Base-by-base conservation (phyloP, 2,888 invertebrate species). In the Ennomos quercinarius region DNA sequence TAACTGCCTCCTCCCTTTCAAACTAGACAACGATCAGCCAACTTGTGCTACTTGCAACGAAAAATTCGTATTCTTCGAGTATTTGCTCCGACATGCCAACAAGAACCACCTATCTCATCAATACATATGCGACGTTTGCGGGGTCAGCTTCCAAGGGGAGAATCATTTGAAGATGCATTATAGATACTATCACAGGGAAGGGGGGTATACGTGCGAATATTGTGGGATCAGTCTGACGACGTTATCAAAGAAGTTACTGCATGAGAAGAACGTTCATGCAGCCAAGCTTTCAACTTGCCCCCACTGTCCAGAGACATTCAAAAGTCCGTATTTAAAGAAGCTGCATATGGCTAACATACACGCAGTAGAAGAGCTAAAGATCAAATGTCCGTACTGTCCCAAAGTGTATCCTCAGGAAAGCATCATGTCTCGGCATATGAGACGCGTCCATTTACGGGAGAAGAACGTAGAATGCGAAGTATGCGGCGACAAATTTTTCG, bases 361-460 rank as follows among this genome's bases (percentile, higher is more conserved):
- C 40, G 86, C 86, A 0, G 84, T 91, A 0, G 91, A 91, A 47
- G 91, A 91, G 61, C 59, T 92, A n/a, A 90, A 85, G 63, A 88
- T 92, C 4, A 89, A 89, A 53, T 92, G 91, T 41, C 90, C 89
- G 0, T 86, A 86, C 49, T 90, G 94, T 76, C 85, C 93, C 43
- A 91, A 89, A 70, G 83, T 92, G 0, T 92, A 83, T 39, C 90
- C 91, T 0, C 90, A 91, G 63, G 94, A 94, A 74, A 94, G 94
- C 45, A 93, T 94, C 0, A 89, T 94, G 82, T 94, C 94, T 0
- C 84, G 94, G 43, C 94, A 94, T 57, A 94, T 94, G 94, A 89
- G 94, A 44, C 85, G 94, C 0, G 94, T 94, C 0, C 94, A 94
- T 70, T 83, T 94, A 5, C 73, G 87, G 49, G 91, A 92, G 63